Evolutionary conservation across 2,797 vertebrate species (phyloP), one percentile per base, ranked within the genome.

Genomic region (Percopsis omiscomaycus): DNA sequence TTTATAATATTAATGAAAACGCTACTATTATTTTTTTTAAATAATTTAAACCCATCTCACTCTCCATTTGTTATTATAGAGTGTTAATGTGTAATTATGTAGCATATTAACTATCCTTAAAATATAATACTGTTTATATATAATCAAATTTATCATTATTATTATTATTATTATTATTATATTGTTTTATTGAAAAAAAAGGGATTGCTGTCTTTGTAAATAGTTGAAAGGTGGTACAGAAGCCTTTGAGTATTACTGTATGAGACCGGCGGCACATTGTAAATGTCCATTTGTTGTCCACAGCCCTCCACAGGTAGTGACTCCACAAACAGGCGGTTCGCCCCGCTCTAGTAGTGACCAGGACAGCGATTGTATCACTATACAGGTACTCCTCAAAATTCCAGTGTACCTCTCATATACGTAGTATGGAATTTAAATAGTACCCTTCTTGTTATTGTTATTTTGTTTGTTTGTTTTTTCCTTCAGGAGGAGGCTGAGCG

Each of bases 331-430:
- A 30, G 68, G 68, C 29, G 79, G 60, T 53, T 90, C 89, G 37
- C 88, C 87, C 1, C 82, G 82, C 69, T 64, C 87, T 49, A 32
- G 50, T 2, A 92, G 89, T 76, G 89, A 92, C 52, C 85, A 86
- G 16, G 89, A 90, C 80, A 89, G 89, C n/a, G 90, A 91, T 66
- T 91, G 89, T 58, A 75, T 91, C 52, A 83, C 85, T 57, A 91
- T 91, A 75, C 91, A 91, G 89, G 91, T 92, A 75, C 42, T 16
- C 3, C 29, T 28, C 14, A 16, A 29, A 47, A 5, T 5, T 55
- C 5, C 6, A 15, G 6, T 50, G 5, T 55, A 8, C 15, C 5
- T 47, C 3, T 10, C 5, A 1, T 52, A 32, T 29, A 0, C 4
- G 60, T 29, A 37, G 22, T 58, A 14, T 42, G 32, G 12, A 48